Evolutionary conservation across 2,888 invertebrate genomes (phyloP), one percentile per base, ranked within the genome.

Genomic region (Drosophila melanosoma): DNA sequence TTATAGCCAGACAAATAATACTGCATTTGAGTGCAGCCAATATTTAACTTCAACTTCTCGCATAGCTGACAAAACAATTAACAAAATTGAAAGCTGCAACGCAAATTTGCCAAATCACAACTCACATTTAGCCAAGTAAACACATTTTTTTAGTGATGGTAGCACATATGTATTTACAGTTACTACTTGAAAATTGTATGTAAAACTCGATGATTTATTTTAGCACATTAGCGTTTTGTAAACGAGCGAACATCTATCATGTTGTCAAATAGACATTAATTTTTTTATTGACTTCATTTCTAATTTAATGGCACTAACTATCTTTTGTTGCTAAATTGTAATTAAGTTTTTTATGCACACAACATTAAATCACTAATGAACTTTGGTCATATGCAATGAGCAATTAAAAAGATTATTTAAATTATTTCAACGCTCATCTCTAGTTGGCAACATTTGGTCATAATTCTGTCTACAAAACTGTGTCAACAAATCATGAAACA

Each of bases 401-500:
- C 26, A 20, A 15, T 69, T 26, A 69, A 20, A 57, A 23, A 20
- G 0, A 3, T 10, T 17, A 48, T 17, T 17, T 5, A 20, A 45
- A 11, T 12, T 20, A 23, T 49, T 35, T 32, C 26, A 17, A 1
- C 17, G 5, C 45, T n/a, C 40, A 42, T 42, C 45, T 15, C 42
- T 52, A 29, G 56, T 29, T 32, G 23, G 48, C 23, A 7, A 57
- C 45, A 56, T 63, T 74, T 60, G 23, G 56, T 49, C 52, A 54
- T 51, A 56, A 64, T 67, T 71, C 61, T 51, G 73, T 32, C 62
- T 59, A 38, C 45, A 59, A 74, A 74, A 69, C 48, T 74, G 70
- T 79, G 78, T 73, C 67, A 78, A 78, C 72, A 67, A 61, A 75
- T 68, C 61, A 59, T 68, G 67, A 73, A 71, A 66, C 29, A 29